Conservation (phyloP, 2,888 invertebrate species). For the Arrhopalites spinosus region DNA sequence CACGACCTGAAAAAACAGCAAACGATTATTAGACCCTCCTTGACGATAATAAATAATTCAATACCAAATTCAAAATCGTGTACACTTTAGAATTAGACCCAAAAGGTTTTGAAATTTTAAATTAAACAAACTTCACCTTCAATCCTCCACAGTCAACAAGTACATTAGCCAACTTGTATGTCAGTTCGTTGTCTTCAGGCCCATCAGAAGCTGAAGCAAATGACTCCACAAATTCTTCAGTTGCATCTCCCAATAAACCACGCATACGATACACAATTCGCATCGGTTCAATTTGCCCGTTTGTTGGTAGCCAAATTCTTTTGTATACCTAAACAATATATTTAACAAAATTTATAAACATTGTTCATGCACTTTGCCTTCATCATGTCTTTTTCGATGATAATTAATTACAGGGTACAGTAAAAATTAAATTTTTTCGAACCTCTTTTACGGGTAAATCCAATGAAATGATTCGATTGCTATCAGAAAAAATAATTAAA, state of each 20-base stretch:
- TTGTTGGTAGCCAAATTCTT: slow-evolving; percentile 78
- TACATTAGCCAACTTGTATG: slow-evolving; percentile 87
- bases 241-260: slow-evolving; percentile 95
- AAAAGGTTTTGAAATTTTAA: too few relatives aligned
- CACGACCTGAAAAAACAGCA: slow-evolving; percentile 67
- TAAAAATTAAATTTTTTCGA: too few relatives aligned
- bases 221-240: slow-evolving; percentile 97
- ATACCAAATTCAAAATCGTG: neutral
- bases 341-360: neutral
- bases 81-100: too few relatives aligned
- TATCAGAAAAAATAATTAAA: too few relatives aligned
- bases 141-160: slow-evolving; percentile 79
- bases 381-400: too few relatives aligned
- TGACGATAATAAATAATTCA: neutral
- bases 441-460: slow-evolving; percentile 93
- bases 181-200: slow-evolving; percentile 92
- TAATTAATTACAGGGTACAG: too few relatives aligned
- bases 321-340: slow-evolving; percentile 66
- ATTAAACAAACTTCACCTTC: slow-evolving; percentile 59
- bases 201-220: slow-evolving; percentile 81
- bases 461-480: slow-evolving; percentile 96
- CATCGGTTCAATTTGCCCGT: slow-evolving; percentile 92
- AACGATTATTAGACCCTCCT: neutral
- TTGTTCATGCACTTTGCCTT: too few relatives aligned
- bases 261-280: slow-evolving; percentile 97